A percentile compares a stretch with the other conserved stretches of the same genome.
These are phyloP conservation scores for Tylochromis polylepis DNA, from an alignment of 2,113 vertebrate genomes.

Conservation along the genomic window DNA sequence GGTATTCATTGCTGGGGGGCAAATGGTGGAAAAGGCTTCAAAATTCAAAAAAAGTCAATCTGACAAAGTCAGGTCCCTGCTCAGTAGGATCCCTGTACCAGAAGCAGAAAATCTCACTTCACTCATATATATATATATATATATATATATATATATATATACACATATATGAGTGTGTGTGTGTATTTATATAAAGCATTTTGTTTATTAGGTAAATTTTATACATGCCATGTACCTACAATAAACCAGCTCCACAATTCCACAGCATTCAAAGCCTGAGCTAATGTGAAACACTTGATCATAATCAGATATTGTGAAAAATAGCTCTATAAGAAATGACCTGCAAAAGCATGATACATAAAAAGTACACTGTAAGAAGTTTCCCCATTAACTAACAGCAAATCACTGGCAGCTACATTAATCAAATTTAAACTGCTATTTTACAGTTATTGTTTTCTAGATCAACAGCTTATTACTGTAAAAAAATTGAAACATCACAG, in stretches of 20 bases:
- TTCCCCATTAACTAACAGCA: background rate
- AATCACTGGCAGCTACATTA: background rate
- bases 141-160: no score
- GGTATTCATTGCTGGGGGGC: constrained; percentile 26
- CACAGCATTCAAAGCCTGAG: background rate
- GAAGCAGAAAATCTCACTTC: background rate
- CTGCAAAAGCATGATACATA: background rate
- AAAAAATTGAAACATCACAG: background rate
- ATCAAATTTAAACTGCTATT: background rate
- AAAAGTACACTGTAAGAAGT: background rate
- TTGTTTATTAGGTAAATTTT: background rate
- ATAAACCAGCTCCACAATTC: background rate
- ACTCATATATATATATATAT: background rate
- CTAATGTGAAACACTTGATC: background rate
- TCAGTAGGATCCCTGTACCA: background rate
- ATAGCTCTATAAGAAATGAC: background rate
- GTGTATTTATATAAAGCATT: background rate
- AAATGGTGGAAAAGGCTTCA: constrained; percentile 15
- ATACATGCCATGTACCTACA: background rate
- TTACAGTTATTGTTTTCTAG: background rate
- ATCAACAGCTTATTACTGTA: background rate
- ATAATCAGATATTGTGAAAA: background rate
- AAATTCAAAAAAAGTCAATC: constrained; percentile 24
- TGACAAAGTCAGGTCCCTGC: background rate
- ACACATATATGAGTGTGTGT: accelerated